Conservation (phyloP, 2,797 vertebrate species). For the Natrix natrix region DNA sequence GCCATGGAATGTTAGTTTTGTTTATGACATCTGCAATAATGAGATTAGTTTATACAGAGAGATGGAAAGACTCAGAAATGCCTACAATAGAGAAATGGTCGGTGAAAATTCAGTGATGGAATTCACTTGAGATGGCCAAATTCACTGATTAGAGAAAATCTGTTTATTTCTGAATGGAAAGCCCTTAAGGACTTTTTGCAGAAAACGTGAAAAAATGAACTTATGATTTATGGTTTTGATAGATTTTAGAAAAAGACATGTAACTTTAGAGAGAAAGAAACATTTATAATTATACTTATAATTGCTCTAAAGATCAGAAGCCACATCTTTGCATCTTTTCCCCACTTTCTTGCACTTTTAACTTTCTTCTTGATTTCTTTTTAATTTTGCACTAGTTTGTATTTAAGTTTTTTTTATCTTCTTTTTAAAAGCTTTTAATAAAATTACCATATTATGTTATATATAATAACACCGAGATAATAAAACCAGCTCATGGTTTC, state of each 20-base stretch:
- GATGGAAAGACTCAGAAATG: neutral
- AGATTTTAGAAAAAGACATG: neutral
- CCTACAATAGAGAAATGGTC: neutral
- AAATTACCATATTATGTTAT: neutral
- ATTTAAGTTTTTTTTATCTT: neutral
- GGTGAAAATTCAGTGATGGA: neutral
- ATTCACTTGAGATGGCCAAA: neutral
- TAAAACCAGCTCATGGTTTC: neutral
- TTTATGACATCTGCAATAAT: neutral
- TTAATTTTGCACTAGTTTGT: neutral
- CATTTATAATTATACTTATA: neutral
- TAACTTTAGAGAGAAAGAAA: neutral
- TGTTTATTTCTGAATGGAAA: neutral
- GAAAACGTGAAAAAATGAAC: neutral
- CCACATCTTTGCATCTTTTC: neutral
- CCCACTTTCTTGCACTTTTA: neutral
- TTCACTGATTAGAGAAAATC: neutral
- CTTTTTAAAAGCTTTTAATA: neutral
- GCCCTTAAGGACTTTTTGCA: neutral
- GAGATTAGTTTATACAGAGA: neutral
- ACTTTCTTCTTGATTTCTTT: neutral
- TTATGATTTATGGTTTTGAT: neutral
- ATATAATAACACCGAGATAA: neutral
- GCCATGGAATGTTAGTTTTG: neutral
- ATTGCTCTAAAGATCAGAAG: neutral